These are phyloP conservation scores for Crypturellus undulatus DNA, from an alignment of 2,113 vertebrate species.

Conservation along the genomic window DNA sequence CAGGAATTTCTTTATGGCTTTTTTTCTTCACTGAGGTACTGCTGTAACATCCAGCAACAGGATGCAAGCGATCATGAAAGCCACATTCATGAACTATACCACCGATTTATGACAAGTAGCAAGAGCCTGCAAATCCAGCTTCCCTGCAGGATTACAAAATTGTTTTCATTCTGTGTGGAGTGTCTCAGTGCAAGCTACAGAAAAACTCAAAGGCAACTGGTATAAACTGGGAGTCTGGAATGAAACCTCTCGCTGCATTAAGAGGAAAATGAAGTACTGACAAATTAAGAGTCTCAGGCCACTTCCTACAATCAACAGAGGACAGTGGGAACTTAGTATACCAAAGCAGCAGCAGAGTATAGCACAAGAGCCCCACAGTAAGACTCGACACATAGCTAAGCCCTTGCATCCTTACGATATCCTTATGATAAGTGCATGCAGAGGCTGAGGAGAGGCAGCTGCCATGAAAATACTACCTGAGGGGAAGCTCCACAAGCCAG, in stretches of 20 bases:
- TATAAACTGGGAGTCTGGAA: neutral
- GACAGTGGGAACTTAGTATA: neutral
- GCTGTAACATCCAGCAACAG: slow-evolving; percentile 46
- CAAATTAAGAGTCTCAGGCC: neutral
- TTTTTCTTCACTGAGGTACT: slow-evolving; percentile 80
- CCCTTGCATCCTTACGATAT: neutral
- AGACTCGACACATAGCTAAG: neutral
- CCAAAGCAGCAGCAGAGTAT: neutral
- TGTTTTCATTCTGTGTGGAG: neutral
- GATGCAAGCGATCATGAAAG: slow-evolving; percentile 20
- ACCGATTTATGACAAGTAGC: neutral
- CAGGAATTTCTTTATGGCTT: slow-evolving; percentile 80
- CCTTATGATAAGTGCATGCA: neutral
- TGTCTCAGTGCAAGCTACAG: slow-evolving; percentile 18
- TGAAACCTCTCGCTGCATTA: neutral
- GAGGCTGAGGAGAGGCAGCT: neutral
- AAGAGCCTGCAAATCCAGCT: neutral
- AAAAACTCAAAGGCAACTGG: slow-evolving; percentile 45
- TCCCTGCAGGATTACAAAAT: neutral
- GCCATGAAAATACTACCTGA: neutral
- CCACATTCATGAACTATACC: slow-evolving; percentile 42
- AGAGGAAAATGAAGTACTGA: neutral
- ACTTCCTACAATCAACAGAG: neutral
- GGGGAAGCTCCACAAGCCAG: neutral
- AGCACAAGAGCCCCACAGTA: neutral